A percentile compares a stretch with the other conserved stretches of the same genome.
Conservation (phyloP, 2,113 vertebrate species). For the Steatornis caripensis region DNA sequence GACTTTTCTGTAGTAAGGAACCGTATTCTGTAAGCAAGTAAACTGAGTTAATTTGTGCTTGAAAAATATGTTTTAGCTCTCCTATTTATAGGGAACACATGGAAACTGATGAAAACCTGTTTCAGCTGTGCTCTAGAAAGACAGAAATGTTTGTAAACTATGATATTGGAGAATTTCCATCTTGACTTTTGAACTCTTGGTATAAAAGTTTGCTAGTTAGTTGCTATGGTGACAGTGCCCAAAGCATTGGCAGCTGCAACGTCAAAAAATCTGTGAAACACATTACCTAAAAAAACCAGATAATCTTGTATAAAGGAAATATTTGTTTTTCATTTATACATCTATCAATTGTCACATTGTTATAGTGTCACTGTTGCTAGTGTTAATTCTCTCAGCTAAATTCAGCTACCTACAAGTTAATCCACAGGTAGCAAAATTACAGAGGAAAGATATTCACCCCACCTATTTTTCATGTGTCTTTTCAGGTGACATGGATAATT, state of each 20-base stretch:
- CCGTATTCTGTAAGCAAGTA: not conserved
- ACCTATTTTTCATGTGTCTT: not conserved
- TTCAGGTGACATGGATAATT: not conserved
- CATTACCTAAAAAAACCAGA: not conserved
- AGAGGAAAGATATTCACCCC: not conserved
- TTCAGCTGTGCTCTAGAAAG: not conserved
- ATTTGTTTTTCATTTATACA: not conserved
- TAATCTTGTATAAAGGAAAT: not conserved
- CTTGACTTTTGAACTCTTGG: constrained; percentile 11
- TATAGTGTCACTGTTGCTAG: not conserved
- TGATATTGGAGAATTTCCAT: not conserved
- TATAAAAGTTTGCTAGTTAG: not conserved
- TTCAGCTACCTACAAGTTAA: not conserved
- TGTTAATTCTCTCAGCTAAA: not conserved
- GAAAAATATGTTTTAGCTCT: not conserved
- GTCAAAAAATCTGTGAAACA: not conserved
- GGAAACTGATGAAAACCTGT: not conserved
- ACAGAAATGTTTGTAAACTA: not conserved
- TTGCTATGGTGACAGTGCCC: not conserved
- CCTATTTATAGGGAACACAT: not conserved
- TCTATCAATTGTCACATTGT: not conserved
- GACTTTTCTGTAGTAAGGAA: not conserved
- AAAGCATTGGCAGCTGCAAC: not conserved
- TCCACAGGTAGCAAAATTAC: not conserved
- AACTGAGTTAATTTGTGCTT: not conserved